Conservation (phyloP, 2,797 vertebrate species). For the Melanotaenia trifasciata region DNA sequence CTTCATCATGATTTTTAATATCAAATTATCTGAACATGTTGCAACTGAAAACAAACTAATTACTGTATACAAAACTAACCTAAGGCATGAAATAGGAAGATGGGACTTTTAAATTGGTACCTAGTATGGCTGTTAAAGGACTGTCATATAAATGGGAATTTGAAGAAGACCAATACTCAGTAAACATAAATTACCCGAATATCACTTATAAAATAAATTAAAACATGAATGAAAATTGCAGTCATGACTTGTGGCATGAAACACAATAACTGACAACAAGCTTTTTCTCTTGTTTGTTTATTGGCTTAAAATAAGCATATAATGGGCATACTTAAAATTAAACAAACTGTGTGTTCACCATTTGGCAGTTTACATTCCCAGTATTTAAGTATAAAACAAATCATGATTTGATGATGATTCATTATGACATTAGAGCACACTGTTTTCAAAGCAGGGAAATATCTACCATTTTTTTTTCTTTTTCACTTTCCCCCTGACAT, state of each 20-base stretch:
- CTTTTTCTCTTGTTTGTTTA: conserved; percentile 64
- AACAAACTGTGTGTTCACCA: conserved; percentile 67
- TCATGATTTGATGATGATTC: conserved; percentile 53
- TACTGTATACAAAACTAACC: background rate
- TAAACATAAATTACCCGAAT: background rate
- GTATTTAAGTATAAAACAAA: conserved; percentile 68
- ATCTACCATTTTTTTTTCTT: conserved; percentile 28
- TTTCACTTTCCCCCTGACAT: conserved; percentile 4
- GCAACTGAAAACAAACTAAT: background rate
- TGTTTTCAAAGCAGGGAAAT: conserved; percentile 58
- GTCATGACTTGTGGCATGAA: conserved; percentile 12
- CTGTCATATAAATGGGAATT: background rate
- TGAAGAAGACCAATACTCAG: background rate
- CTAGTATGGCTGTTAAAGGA: background rate
- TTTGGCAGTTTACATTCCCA: conserved; percentile 70
- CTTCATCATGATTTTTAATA: too few species aligned
- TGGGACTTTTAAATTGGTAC: background rate
- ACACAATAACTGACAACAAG: conserved; percentile 49
- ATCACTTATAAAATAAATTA: background rate
- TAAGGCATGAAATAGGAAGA: background rate
- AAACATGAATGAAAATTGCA: conserved; percentile 5
- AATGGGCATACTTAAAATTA: conserved; percentile 74
- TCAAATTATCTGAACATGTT: background rate
- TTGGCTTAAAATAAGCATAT: conserved; percentile 77
- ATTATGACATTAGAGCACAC: conserved; percentile 51